Evolutionary conservation across 1,140 invertebrate genomes (phyloP), one percentile per base, ranked within the genome.

Genomic region (Brachionus manjavacas): DNA sequence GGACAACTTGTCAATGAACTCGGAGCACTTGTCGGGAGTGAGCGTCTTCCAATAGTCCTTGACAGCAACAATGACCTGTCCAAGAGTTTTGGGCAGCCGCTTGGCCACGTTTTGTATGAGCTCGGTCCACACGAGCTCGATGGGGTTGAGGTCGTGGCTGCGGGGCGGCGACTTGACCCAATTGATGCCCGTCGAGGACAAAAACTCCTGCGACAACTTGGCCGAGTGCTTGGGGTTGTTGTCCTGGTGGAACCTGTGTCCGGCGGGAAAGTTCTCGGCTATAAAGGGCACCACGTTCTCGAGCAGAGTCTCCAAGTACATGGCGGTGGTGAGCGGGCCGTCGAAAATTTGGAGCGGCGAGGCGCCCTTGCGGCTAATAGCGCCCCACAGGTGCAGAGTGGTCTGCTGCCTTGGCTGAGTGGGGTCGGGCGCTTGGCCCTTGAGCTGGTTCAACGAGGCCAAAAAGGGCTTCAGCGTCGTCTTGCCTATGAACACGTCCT

Each of bases 141-240:
- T 81, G 3, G 79, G 79, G 28, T 81, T 81, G 3, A 81, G 25
- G 28, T 81, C 79, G 43, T 81, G 79, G n/a, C 79, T 81, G 14
- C 79, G n/a, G 1, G 79, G 79, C 52, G 79, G 79, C 25, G 52
- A 64, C 41, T 81, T 81, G 14, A 81, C 79, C 79, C 79, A 81
- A 68, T 81, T 81, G 6, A 81, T 81, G 0, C 79, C 79, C 14
- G 79, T 81, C 12, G 79, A 81, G 9, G 52, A 39, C 52, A 81
- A 68, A 81, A 81, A 81, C 23, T 81, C 79, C 25, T 81, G 79
- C 2, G 79, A 81, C 52, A 81, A 46, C 25, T 81, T 81, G 31
- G 79, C 79, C 52, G 79, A 81, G 35, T 81, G 79, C 60, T 81
- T 81, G 1, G 79, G 79, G 43, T 81, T 81, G 41, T 81, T 81